A percentile compares a stretch with the other conserved stretches of the same genome.
phyloP scores from a whole-genome alignment of 1,140 invertebrate species.

The Platyura marginata region DNA sequence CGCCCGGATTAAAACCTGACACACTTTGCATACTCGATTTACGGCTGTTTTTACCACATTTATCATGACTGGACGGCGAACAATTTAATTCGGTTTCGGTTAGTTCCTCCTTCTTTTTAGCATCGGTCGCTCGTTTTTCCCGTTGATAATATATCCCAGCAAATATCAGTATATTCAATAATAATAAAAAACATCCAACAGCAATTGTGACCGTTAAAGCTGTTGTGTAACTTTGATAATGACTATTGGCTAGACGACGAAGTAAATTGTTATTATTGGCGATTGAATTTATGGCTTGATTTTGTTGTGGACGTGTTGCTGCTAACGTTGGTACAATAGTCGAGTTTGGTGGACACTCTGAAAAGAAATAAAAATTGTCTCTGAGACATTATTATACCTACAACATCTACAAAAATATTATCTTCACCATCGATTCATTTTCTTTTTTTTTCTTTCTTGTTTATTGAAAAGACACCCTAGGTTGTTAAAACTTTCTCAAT shows the following conservation, averaged over 20 bases:
- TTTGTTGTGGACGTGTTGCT: conserved; percentile 6
- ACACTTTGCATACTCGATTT: conserved; percentile 3
- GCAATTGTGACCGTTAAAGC: conserved; percentile 84
- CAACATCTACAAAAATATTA: too few species aligned
- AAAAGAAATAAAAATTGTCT: too few species aligned
- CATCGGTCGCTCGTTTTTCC: conserved; percentile 39
- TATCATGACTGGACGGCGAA: background rate
- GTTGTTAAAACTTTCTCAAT: too few species aligned
- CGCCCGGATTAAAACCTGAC: conserved; percentile 8
- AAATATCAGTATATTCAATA: conserved; percentile 86
- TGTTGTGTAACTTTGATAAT: conserved; percentile 74
- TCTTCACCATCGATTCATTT: too few species aligned
- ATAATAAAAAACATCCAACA: conserved; percentile 70
- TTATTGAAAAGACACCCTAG: too few species aligned
- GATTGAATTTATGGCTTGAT: background rate
- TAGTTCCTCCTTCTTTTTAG: conserved; percentile 54
- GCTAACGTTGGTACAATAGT: conserved; percentile 23
- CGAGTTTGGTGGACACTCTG: conserved; percentile 46
- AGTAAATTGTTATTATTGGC: conserved; percentile 23
- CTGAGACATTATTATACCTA: too few species aligned
- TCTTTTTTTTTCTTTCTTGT: too few species aligned
- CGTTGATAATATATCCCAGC: conserved; percentile 86
- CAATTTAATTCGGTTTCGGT: conserved; percentile 41
- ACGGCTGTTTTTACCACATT: conserved; percentile 8
- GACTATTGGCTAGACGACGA: conserved; percentile 52